Evolutionary conservation across 2,113 vertebrate species (phyloP), one percentile per base, ranked within the genome.

Genomic region (Pollachius pollachius): DNA sequence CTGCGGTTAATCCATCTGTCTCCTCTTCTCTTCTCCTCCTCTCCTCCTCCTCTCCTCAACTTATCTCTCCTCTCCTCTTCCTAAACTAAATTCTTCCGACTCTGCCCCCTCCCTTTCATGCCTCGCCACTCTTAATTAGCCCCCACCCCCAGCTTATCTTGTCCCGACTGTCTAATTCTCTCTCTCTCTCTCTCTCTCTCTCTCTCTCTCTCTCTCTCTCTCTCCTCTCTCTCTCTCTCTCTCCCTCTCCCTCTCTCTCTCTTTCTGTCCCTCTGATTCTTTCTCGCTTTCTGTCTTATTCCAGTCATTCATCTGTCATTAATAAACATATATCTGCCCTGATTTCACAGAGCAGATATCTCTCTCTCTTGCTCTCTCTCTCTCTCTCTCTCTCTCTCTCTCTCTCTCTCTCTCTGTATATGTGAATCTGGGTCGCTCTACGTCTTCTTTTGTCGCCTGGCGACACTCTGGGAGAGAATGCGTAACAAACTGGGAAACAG

Each of bases 91-190:
- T 78, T 69, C 19, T 23, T 70, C 72, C 71, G 70, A 27, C 64
- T 52, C 18, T 21, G 62, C 67, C 64, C 15, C 0, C 23, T 76
- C 62, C 74, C 63, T 63, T 80, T 88, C 85, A 87, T 80, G 84
- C 79, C 78, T 85, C 80, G 75, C 66, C 74, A 76, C 82, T 87
- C 81, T 86, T 84, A 89, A 89, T 89, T 84, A 88, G 75, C 76
- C 67, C 52, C 15, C 75, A 71, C 67, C 81, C 81, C 84, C 80
- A 88, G 41, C 41, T 48, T 48, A 48, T 48, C 41, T 48, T 7
- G 41, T 48, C 41, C 41, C 7, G 41, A 48, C 41, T 34, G 30
- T 48, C 41, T 48, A 48, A 48, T 48, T 85, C 62, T 75, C 62
- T 30, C 15, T 63, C 15, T 75, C 66, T 75, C 18, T n/a, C 8